Evolutionary conservation across 2,797 vertebrate genomes (phyloP), one percentile per base, ranked within the genome.

Genomic region (Tapirus indicus): DNA sequence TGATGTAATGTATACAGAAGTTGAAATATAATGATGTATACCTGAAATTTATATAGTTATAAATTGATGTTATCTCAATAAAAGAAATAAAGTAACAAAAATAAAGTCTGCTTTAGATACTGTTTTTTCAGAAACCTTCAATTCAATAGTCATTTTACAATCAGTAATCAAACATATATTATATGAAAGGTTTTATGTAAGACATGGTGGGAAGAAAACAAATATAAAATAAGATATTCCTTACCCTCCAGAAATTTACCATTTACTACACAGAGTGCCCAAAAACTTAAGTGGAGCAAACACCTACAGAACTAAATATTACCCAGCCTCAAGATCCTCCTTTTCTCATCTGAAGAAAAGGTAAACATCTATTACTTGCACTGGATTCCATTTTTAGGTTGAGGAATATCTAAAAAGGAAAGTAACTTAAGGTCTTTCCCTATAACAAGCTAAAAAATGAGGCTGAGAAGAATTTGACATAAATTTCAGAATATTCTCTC

Each of bases 371-470:
- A 41, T 23, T 66, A 72, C 38, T 66, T 18, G 60, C 14, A 60
- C 20, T 58, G 29, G 25, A 77, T 54, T 89, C 60, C 47, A 92
- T 35, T 72, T 91, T 58, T 56, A 83, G 27, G 83, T 0, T 85
- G 47, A 25, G 18, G 62, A 58, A 60, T 85, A 74, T 14, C 49
- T 77, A 88, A 95, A 44, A 23, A 93, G 32, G 10, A 58, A 84
- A 94, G 7, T 52, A 69, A 78, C 13, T 71, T 38, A 58, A 68
- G 27, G 3, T 66, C 68, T 75, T 90, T 12, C 35, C 29, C n/a
- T 71, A 85, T 9, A n/a, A 94, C 32, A 95, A 93, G 16, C 47
- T 97, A 80, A 92, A 41, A 95, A 92, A 66, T 11, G 7, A 80
- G 27, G 12, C 20, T n/a, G 21, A 80, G 41, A 78, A 56, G 35